Conservation (phyloP, 2,113 vertebrate genomes). For the Archilochus colubris region DNA sequence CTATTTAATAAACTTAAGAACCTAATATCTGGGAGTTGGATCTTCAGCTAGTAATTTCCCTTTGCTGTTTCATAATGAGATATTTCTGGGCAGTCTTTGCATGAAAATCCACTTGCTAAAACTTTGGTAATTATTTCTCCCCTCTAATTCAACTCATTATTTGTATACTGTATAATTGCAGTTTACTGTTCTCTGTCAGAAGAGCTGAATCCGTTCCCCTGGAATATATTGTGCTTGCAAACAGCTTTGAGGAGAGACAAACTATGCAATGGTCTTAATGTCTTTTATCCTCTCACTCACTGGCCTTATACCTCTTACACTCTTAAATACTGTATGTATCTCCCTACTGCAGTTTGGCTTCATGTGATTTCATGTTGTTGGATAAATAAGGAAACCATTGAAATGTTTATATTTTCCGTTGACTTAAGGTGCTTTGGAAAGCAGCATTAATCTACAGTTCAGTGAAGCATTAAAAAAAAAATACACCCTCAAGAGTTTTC, state of each 20-base stretch:
- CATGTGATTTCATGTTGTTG: neutral
- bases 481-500: conserved; percentile 48
- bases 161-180: neutral
- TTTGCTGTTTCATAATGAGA: neutral
- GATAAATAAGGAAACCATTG: neutral
- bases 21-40: neutral
- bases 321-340: neutral
- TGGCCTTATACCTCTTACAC: neutral
- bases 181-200: neutral
- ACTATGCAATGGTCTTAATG: neutral
- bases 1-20: neutral
- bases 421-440: conserved; percentile 37
- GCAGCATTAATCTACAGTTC: conserved; percentile 53
- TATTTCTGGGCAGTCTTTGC: neutral
- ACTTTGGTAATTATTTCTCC: neutral
- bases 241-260: neutral
- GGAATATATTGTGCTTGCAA: neutral
- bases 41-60: neutral
- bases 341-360: neutral
- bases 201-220: neutral
- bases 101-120: neutral
- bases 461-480: conserved; percentile 50
- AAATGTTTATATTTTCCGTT: conserved; percentile 44
- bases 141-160: neutral
- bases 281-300: neutral